Conservation (phyloP, 2,113 vertebrate genomes). For the Cathartes aura region DNA sequence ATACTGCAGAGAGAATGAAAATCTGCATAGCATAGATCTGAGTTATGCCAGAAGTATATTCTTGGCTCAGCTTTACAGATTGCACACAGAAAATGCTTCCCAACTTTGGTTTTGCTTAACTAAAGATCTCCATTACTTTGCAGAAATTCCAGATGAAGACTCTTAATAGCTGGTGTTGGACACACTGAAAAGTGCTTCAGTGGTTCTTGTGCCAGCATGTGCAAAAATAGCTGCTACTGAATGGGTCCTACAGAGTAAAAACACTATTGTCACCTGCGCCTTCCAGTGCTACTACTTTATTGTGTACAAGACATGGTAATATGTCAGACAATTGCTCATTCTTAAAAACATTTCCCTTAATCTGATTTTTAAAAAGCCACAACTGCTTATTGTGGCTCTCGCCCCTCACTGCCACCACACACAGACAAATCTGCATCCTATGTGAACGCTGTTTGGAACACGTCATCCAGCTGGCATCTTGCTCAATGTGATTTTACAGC, state of each 20-base stretch:
- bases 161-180: neutral
- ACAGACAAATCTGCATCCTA: neutral
- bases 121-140: neutral
- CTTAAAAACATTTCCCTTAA: neutral
- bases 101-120: neutral
- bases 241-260: neutral
- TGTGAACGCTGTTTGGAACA: neutral
- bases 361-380: neutral
- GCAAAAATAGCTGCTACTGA: neutral
- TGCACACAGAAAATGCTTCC: neutral
- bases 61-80: neutral
- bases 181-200: neutral
- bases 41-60: neutral
- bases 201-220: neutral
- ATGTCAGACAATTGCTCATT: neutral
- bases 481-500: neutral
- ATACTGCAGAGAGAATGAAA: neutral
- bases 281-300: neutral
- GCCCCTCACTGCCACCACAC: neutral
- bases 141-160: neutral
- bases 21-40: neutral
- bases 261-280: neutral
- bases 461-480: neutral
- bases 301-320: neutral
- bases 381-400: neutral